Evolutionary conservation across 2,113 vertebrate genomes (phyloP).

Genomic region (Otolemur garnettii): DNA sequence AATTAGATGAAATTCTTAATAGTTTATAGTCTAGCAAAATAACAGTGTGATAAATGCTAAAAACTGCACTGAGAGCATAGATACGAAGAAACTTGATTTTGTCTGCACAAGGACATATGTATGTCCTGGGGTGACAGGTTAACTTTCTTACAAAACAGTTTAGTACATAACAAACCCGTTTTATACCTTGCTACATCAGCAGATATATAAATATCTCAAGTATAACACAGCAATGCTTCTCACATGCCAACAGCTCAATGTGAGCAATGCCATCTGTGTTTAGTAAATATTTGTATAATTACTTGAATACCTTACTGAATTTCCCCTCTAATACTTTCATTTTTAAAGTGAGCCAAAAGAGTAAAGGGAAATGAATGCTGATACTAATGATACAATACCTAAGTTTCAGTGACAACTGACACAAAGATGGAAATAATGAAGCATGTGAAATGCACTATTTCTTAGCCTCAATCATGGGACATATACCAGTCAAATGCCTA

Average conservation of each 20-base stretch:
- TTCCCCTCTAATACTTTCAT: background rate
- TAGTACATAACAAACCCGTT: background rate
- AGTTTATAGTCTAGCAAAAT: background rate
- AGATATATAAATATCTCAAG: background rate
- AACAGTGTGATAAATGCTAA: background rate
- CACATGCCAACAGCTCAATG: background rate
- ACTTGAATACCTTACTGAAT: constrained; percentile 13
- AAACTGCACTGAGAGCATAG: background rate
- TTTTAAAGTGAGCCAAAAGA: background rate
- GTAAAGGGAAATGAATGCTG: background rate
- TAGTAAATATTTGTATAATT: background rate
- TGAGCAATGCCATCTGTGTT: background rate
- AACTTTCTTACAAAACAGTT: background rate
- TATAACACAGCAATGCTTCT: background rate
- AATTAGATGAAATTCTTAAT: background rate
- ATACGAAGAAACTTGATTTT: background rate
- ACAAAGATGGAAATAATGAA: background rate
- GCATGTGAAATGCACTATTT: background rate
- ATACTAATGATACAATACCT: background rate
- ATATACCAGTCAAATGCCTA: background rate
- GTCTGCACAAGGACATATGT: background rate
- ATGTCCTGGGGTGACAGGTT: background rate
- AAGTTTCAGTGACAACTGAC: background rate
- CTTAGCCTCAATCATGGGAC: background rate
- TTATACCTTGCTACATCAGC: background rate